A percentile compares a stretch with the other conserved stretches of the same genome.
Conservation (phyloP, 2,113 vertebrate genomes). For the Pogona vitticeps region DNA sequence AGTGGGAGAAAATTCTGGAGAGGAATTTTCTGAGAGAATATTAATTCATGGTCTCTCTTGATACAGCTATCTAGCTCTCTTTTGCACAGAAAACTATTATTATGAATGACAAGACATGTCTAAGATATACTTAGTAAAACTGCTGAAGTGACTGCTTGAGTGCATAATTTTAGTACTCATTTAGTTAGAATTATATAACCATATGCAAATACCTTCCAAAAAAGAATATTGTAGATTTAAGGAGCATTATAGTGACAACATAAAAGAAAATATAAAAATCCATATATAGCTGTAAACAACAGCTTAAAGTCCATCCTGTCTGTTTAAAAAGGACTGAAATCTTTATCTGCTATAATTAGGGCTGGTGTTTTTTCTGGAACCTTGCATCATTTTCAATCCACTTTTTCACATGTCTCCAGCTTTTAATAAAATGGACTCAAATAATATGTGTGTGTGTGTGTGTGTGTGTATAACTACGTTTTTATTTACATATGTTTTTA, state of each 20-base stretch:
- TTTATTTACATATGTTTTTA: conserved; percentile 36
- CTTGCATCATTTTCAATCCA: conserved; percentile 63
- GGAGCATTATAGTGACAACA: conserved; percentile 73
- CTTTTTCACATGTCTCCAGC: conserved; percentile 25
- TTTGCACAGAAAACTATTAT: not conserved
- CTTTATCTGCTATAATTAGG: conserved; percentile 71
- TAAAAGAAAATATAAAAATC: conserved; percentile 70
- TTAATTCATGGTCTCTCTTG: not conserved
- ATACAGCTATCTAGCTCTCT: not conserved
- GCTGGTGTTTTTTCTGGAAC: conserved; percentile 57
- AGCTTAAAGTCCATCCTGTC: conserved; percentile 77
- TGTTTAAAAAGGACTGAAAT: conserved; percentile 68
- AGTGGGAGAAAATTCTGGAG: conserved; percentile 41
- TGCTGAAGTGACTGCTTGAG: conserved; percentile 11
- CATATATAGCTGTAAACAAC: conserved; percentile 79
- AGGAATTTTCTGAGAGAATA: conserved; percentile 56
- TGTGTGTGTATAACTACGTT: conserved; percentile 10
- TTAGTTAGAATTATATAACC: conserved; percentile 72
- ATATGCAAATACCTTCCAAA: conserved; percentile 61
- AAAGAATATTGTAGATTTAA: conserved; percentile 68
- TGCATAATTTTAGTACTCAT: conserved; percentile 70
- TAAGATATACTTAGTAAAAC: not conserved
- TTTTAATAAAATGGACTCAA: conserved; percentile 19
- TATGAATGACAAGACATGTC: not conserved
- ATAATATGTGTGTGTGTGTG: not conserved